These are phyloP conservation scores for Zaprionus ornatus DNA, from an alignment of 1,140 invertebrate genomes.

Conservation along the genomic window DNA sequence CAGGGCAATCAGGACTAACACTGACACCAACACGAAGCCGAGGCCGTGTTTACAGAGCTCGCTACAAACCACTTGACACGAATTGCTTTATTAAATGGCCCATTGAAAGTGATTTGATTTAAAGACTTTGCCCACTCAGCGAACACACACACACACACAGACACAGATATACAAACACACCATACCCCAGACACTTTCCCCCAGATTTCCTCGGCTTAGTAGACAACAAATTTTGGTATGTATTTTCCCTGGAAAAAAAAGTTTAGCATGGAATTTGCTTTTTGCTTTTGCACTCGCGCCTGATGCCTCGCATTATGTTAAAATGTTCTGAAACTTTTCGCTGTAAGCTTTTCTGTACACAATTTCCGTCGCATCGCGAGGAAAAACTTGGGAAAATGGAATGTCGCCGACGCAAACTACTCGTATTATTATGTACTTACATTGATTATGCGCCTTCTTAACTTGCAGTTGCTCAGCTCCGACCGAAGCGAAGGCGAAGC, in stretches of 20 bases:
- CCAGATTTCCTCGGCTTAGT: not conserved
- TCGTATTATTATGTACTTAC: slow-evolving; percentile 75
- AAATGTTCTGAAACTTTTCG: slow-evolving; percentile 27
- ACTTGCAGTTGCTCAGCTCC: slow-evolving; percentile 44
- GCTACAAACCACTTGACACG: slow-evolving; percentile 36
- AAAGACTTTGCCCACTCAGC: slow-evolving; percentile 8
- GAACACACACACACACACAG: not conserved
- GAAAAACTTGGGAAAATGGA: slow-evolving; percentile 10
- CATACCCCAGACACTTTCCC: not conserved
- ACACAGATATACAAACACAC: not conserved
- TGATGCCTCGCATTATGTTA: slow-evolving; percentile 4
- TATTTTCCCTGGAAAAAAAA: not conserved
- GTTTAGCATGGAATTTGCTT: slow-evolving; percentile 22
- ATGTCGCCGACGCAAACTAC: slow-evolving; percentile 47
- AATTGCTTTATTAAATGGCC: slow-evolving; percentile 44
- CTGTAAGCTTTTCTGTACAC: slow-evolving; percentile 4
- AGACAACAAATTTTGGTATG: not conserved
- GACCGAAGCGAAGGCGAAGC: slow-evolving; percentile 13
- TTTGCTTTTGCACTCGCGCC: not conserved
- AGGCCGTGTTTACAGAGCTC: slow-evolving; percentile 34
- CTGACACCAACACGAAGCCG: not conserved
- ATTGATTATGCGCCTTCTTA: slow-evolving; percentile 77
- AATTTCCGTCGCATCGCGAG: not conserved
- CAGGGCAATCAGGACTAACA: slow-evolving; percentile 13
- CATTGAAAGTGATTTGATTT: slow-evolving; percentile 42